phyloP scores from a whole-genome alignment of 2,113 vertebrate genomes.

The Arothron firmamentum region DNA sequence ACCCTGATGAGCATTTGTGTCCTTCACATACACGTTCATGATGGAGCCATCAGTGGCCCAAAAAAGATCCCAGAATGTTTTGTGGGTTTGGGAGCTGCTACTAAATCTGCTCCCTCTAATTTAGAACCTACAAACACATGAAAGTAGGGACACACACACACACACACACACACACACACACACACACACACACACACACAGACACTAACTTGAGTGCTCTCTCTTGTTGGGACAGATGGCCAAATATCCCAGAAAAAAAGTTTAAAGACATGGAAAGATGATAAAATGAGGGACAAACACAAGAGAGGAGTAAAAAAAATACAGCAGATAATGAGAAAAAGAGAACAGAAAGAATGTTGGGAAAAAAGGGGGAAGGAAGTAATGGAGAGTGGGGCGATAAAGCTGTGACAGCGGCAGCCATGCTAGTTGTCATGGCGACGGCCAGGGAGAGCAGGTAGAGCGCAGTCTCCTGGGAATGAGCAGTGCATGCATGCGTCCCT shows the following conservation, averaged over 20 bases:
- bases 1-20: slow-evolving; percentile 52
- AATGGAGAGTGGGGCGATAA: slow-evolving; percentile 38
- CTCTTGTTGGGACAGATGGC: slow-evolving; percentile 18
- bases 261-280: too few relatives aligned
- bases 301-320: slow-evolving; percentile 4
- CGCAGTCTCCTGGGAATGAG: slow-evolving; percentile 63
- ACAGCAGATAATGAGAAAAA: background rate
- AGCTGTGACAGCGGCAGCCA: slow-evolving; percentile 68
- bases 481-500: slow-evolving; percentile 51
- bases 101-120: slow-evolving; percentile 68
- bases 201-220: slow-evolving; percentile 3
- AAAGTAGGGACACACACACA: slow-evolving; percentile 25
- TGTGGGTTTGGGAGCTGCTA: slow-evolving; percentile 65
- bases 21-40: slow-evolving; percentile 27
- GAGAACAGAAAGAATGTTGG: slow-evolving; percentile 16
- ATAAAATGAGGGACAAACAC: background rate
- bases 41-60: slow-evolving; percentile 34
- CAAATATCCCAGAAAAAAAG: background rate
- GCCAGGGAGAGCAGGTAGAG: slow-evolving; percentile 72
- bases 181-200: slow-evolving; percentile 9
- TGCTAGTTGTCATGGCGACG: slow-evolving; percentile 71
- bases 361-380: slow-evolving; percentile 4
- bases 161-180: background rate
- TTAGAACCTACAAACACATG: slow-evolving; percentile 52
- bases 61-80: slow-evolving; percentile 69